Evolutionary conservation across 2,113 vertebrate species (phyloP).

Genomic region (Bombycilla garrulus): DNA sequence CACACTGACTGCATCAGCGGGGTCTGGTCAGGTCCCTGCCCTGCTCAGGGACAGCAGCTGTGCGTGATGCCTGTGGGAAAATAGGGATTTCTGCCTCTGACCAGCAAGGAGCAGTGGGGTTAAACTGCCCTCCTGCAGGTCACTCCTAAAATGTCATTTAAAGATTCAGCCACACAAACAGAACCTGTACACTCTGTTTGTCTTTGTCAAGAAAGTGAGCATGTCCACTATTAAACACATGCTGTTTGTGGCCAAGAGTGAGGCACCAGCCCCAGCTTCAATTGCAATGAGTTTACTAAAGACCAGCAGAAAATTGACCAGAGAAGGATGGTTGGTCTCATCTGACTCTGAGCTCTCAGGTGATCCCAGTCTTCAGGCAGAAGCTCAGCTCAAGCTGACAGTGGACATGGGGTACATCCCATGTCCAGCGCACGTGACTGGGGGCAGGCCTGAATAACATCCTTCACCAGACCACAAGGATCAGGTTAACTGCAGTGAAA

Average conservation of each 20-base stretch:
- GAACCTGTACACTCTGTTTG: neutral
- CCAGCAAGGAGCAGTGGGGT: neutral
- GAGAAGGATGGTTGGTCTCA: neutral
- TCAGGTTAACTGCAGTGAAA: neutral
- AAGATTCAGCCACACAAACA: neutral
- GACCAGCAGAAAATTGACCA: neutral
- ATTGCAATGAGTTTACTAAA: neutral
- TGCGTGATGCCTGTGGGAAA: neutral
- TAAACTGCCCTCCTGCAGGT: neutral
- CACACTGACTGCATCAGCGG: neutral
- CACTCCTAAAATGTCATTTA: neutral
- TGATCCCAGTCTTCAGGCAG: neutral
- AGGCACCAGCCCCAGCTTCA: neutral
- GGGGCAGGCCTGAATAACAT: neutral
- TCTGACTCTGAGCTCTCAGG: neutral
- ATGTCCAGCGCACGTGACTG: fast-evolving
- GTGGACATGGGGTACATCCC: neutral
- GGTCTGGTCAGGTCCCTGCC: neutral
- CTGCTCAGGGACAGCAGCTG: neutral
- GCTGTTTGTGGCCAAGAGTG: neutral
- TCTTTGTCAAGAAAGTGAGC: neutral
- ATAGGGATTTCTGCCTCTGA: neutral
- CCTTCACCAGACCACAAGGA: neutral
- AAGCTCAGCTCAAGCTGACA: neutral
- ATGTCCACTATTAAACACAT: neutral